These are phyloP conservation scores for Gymnothorax javanicus DNA, from an alignment of 2,797 vertebrate species.

Conservation along the genomic window DNA sequence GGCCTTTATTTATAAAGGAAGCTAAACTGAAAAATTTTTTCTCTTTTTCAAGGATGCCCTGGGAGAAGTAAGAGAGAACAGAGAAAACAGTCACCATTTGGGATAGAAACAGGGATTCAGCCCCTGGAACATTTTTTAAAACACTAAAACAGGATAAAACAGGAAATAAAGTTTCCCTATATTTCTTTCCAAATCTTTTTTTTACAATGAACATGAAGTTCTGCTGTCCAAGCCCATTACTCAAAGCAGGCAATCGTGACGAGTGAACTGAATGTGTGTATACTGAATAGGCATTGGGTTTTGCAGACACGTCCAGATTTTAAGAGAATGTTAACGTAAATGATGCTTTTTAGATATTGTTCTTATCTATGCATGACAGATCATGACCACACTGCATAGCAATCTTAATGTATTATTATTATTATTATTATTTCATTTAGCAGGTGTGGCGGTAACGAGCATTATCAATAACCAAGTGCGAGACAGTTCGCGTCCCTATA, in stretches of 20 bases:
- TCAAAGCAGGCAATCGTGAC: neutral
- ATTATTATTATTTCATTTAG: neutral
- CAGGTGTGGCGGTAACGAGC: neutral
- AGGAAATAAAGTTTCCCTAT: too few species aligned
- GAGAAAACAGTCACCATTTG: too few species aligned
- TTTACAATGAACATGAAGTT: neutral
- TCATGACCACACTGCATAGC: too few species aligned
- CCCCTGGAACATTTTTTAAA: too few species aligned
- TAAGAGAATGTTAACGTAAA: neutral
- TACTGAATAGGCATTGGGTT: neutral
- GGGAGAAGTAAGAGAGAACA: too few species aligned
- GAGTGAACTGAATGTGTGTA: neutral
- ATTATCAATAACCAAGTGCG: neutral
- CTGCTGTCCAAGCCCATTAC: neutral
- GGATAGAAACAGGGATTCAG: too few species aligned
- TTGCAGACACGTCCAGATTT: neutral
- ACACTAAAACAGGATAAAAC: too few species aligned
- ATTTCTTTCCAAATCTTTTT: neutral
- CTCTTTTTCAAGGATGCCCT: too few species aligned
- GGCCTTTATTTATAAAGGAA: too few species aligned
- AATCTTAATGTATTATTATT: neutral
- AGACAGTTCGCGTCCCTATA: too few species aligned
- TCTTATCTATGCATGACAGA: neutral
- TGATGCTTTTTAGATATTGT: neutral
- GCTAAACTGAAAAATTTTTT: too few species aligned